Conservation (phyloP, 2,888 invertebrate genomes). For the Megamerina dolium region DNA sequence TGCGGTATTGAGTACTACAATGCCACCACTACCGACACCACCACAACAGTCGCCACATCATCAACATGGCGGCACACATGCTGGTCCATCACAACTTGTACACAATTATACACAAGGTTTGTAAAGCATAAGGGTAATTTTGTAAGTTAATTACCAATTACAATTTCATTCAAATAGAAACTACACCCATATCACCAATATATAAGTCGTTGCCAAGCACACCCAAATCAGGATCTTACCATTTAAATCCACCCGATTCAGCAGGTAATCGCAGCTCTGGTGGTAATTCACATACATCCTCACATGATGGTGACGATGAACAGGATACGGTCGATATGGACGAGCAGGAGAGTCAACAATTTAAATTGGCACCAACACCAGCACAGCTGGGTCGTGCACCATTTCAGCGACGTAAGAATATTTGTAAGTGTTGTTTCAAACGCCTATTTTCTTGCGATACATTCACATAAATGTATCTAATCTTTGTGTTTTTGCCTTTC, state of each 20-base stretch:
- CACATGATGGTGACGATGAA: constrained; percentile 29
- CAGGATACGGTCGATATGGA: too few species aligned
- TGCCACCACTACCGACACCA: too few species aligned
- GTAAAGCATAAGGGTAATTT: constrained; percentile 13
- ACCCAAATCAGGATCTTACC: constrained; percentile 43
- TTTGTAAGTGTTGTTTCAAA: constrained; percentile 60
- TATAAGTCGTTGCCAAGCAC: constrained; percentile 47
- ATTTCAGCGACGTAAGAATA: constrained; percentile 77
- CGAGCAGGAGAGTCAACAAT: constrained; percentile 49
- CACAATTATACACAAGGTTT: constrained; percentile 32
- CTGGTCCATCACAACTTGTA: constrained; percentile 28
- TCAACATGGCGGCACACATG: constrained; percentile 25
- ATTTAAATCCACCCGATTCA: constrained; percentile 31
- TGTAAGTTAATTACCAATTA: not conserved
- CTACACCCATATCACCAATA: constrained; percentile 40
- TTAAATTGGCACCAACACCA: constrained; percentile 87
- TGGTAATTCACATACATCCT: constrained; percentile 14
- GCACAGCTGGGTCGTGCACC: constrained; percentile 89
- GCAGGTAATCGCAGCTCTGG: constrained; percentile 24
- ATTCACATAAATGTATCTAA: too few species aligned
- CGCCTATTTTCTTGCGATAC: too few species aligned
- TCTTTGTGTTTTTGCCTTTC: too few species aligned
- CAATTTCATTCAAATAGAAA: constrained; percentile 19
- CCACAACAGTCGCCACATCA: constrained; percentile 9
- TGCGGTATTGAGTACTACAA: too few species aligned